Evolutionary conservation across 1,140 invertebrate genomes (phyloP).

Genomic region (Apis florea): DNA sequence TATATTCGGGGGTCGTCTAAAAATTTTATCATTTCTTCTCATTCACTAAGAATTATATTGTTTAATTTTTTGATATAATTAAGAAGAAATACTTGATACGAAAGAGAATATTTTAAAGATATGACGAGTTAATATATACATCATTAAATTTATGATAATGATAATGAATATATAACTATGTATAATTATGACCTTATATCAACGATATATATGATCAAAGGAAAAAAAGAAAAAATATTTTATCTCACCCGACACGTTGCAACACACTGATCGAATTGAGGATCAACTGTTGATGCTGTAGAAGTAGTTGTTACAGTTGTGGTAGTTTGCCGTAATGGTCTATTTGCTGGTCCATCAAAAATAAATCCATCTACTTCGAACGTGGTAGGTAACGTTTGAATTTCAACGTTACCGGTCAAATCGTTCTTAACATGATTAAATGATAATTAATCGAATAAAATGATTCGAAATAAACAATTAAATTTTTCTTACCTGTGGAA

Average conservation of each 20-base stretch:
- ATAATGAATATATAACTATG: neutral
- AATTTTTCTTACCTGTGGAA: slow-evolving; percentile 49
- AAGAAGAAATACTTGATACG: too few species aligned
- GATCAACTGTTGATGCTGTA: neutral
- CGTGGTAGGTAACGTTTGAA: too few species aligned
- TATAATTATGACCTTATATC: neutral
- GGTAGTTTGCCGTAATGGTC: neutral
- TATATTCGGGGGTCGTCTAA: slow-evolving; percentile 82
- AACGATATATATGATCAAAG: neutral
- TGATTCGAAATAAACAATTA: neutral
- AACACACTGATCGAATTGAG: slow-evolving; percentile 31
- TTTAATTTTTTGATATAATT: neutral
- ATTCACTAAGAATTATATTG: neutral
- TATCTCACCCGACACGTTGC: slow-evolving; percentile 53
- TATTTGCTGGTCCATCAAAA: slow-evolving; percentile 60
- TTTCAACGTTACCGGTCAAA: too few species aligned
- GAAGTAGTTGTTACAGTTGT: slow-evolving; percentile 4
- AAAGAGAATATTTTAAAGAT: neutral
- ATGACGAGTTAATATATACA: too few species aligned
- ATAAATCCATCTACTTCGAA: slow-evolving; percentile 53
- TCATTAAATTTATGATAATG: neutral
- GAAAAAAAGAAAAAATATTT: neutral
- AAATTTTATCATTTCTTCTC: slow-evolving; percentile 9
- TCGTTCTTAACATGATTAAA: neutral
- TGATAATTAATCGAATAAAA: neutral